Evolutionary conservation across 1,140 invertebrate species (phyloP).

Genomic region (Pachypsylla venusta): DNA sequence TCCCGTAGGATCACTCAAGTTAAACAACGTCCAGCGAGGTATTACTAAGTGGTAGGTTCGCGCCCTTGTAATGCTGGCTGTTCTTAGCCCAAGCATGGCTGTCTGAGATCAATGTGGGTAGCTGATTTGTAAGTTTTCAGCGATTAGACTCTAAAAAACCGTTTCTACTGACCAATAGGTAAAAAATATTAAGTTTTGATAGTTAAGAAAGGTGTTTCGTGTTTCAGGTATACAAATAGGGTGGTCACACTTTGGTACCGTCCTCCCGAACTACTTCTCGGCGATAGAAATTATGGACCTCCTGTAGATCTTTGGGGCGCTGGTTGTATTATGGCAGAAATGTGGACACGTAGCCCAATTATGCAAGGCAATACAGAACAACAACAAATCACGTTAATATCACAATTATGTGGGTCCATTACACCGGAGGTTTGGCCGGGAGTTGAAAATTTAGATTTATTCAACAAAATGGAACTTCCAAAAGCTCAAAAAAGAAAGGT

Average conservation of each 20-base stretch:
- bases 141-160: no score
- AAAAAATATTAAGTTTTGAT: no score
- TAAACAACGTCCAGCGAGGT: no score
- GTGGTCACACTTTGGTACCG: slow-evolving; percentile 98
- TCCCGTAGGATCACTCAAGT: no score
- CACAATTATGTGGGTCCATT: slow-evolving; percentile 92
- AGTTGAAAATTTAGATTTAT: slow-evolving; percentile 84
- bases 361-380: slow-evolving; percentile 86
- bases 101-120: no score
- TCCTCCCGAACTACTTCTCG: slow-evolving; percentile 74
- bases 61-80: no score
- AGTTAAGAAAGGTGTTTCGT: no score
- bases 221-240: slow-evolving; percentile 74
- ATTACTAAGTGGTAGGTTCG: no score
- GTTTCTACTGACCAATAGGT: no score
- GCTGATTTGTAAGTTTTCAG: no score
- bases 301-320: slow-evolving; percentile 97
- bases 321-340: slow-evolving; percentile 98
- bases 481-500: slow-evolving; percentile 83
- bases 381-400: slow-evolving; percentile 88
- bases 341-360: slow-evolving; percentile 83
- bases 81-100: no score
- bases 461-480: slow-evolving; percentile 77
- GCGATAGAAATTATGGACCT: slow-evolving; percentile 89
- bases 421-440: slow-evolving; percentile 88